Conservation (phyloP, 2,888 invertebrate species). For the Tricholauxania praeusta region DNA sequence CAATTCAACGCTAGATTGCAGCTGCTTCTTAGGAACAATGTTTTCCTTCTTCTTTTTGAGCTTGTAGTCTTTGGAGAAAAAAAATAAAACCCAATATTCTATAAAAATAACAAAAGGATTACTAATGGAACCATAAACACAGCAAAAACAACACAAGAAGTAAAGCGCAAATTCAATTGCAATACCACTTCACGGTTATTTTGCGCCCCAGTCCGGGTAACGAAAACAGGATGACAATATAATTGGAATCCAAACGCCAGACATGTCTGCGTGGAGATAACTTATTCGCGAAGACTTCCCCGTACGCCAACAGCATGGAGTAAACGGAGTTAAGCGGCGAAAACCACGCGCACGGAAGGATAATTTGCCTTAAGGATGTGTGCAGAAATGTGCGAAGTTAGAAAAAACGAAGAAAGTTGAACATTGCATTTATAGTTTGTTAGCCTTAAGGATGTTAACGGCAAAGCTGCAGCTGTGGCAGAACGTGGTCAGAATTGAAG, state of each 20-base stretch:
- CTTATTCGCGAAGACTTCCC: slow-evolving; percentile 35
- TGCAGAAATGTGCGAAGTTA: slow-evolving; percentile 49
- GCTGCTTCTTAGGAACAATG: neutral
- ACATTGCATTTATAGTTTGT: slow-evolving; percentile 22
- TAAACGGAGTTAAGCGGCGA: slow-evolving; percentile 4
- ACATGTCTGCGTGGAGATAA: slow-evolving; percentile 59
- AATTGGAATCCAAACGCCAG: slow-evolving; percentile 40
- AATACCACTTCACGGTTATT: slow-evolving; percentile 55
- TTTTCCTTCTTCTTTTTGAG: neutral
- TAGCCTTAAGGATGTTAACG: slow-evolving; percentile 1
- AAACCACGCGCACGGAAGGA: slow-evolving; percentile 44
- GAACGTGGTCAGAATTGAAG: slow-evolving; percentile 17
- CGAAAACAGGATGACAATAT: neutral
- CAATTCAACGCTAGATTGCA: slow-evolving; percentile 14
- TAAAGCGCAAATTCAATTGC: slow-evolving; percentile 59
- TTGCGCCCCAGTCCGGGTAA: neutral
- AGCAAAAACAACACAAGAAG: neutral
- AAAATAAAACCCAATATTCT: slow-evolving; percentile 22
- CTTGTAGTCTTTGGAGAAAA: neutral
- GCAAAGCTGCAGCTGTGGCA: slow-evolving; percentile 15
- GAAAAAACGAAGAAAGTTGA: slow-evolving; percentile 44
- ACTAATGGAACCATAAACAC: slow-evolving; percentile 29
- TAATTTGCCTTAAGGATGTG: slow-evolving; percentile 50
- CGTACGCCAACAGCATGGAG: slow-evolving; percentile 27
- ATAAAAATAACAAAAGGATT: slow-evolving; percentile 52